A percentile compares a stretch with the other conserved stretches of the same genome.
These are phyloP conservation scores for Hyperopisus bebe DNA, from an alignment of 2,113 vertebrate species.

Conservation along the genomic window DNA sequence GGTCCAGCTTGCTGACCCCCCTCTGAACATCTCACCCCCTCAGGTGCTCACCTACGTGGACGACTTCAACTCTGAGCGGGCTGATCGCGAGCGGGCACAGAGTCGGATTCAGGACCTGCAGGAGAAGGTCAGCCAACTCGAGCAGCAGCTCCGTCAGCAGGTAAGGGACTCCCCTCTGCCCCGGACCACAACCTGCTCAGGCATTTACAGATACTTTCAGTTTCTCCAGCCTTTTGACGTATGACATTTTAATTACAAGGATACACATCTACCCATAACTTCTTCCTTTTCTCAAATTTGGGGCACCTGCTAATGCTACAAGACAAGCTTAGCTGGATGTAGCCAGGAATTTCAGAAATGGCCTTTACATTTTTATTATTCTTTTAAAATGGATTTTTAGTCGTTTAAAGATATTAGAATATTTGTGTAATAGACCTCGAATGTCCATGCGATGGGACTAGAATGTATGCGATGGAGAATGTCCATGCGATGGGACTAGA, in stretches of 20 bases:
- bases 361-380: not conserved
- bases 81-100: slow-evolving; percentile 83
- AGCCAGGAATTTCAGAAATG: not conserved
- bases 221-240: not conserved
- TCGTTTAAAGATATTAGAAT: not conserved
- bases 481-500: not conserved
- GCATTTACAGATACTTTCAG: not conserved
- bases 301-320: not conserved
- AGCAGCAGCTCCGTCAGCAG: slow-evolving; percentile 64
- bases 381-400: not conserved
- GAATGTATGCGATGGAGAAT: not conserved
- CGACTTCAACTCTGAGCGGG: slow-evolving; percentile 81
- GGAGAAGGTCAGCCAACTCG: slow-evolving; percentile 63
- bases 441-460: not conserved
- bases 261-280: not conserved
- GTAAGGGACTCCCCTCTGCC: slow-evolving; percentile 45
- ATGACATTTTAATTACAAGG: not conserved
- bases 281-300: not conserved
- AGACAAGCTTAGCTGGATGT: not conserved
- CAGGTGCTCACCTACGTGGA: slow-evolving; percentile 82
- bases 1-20: not conserved
- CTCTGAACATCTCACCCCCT: not conserved
- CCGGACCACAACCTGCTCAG: not conserved
- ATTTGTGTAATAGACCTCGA: not conserved
- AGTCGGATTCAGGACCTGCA: slow-evolving; percentile 74